Percentiles rank a stretch among this genome's conserved stretches.
phyloP scores from a whole-genome alignment of 2,113 vertebrate species.

The Cromileptes altivelis region DNA sequence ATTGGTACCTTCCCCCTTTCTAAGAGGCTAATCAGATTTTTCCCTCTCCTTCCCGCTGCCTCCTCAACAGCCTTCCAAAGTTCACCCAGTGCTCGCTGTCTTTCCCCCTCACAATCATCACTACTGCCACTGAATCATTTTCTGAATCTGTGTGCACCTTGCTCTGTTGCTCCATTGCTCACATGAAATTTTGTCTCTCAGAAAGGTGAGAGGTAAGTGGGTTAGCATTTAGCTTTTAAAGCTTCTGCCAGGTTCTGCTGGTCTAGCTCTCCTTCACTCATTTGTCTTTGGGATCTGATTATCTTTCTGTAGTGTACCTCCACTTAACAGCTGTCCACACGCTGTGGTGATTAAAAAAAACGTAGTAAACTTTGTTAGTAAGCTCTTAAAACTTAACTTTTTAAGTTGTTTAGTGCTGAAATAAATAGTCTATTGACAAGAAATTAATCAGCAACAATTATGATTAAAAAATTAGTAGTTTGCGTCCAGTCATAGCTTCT shows the following conservation, averaged over 20 bases:
- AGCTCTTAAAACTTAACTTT: too few species aligned
- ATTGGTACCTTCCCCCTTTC: slow-evolving; percentile 8
- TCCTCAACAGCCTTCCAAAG: slow-evolving; percentile 5
- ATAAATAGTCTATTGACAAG: too few species aligned
- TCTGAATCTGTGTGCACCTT: background rate
- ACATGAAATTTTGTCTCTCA: background rate
- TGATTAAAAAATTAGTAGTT: too few species aligned
- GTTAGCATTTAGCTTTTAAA: background rate
- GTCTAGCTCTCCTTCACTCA: background rate
- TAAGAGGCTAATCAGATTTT: slow-evolving; percentile 29
- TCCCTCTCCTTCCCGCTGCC: background rate
- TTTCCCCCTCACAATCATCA: background rate
- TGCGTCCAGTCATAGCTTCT: too few species aligned
- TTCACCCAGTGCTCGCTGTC: background rate
- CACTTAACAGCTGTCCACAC: background rate
- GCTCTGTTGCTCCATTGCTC: slow-evolving; percentile 6
- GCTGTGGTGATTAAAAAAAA: background rate
- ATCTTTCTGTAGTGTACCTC: background rate
- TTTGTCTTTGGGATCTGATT: slow-evolving; percentile 1
- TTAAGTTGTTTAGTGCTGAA: too few species aligned
- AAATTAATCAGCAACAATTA: too few species aligned
- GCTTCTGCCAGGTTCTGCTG: background rate
- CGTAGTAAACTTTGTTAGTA: too few species aligned
- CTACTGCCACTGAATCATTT: background rate
- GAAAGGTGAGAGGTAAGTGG: slow-evolving; percentile 39